phyloP scores from a whole-genome alignment of 2,888 invertebrate genomes.

The Zele albiditarsus region DNA sequence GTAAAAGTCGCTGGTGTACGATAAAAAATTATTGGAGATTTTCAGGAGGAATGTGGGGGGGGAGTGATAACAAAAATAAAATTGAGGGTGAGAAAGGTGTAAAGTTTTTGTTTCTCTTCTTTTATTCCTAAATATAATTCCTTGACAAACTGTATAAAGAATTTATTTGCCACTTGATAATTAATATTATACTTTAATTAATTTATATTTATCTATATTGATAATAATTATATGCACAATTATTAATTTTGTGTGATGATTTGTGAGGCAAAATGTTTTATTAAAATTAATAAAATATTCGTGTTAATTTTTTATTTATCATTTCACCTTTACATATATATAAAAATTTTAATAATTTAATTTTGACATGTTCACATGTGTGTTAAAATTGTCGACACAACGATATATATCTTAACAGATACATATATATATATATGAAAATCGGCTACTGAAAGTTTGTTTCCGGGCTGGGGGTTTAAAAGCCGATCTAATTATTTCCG shows the following conservation, averaged over 20 bases:
- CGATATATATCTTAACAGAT: conserved; percentile 19
- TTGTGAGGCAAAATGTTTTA: too few relatives aligned
- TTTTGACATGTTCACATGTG: background rate
- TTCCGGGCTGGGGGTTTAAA: conserved; percentile 50
- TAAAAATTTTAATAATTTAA: background rate
- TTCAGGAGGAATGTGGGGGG: conserved; percentile 30
- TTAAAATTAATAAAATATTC: too few relatives aligned
- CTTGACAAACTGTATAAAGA: too few relatives aligned
- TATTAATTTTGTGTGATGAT: too few relatives aligned
- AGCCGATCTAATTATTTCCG: conserved; percentile 67
- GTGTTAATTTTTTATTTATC: background rate
- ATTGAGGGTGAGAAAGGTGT: background rate
- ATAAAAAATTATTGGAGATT: conserved; percentile 69
- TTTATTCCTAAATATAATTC: too few relatives aligned
- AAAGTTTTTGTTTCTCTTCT: too few relatives aligned
- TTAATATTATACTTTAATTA: too few relatives aligned
- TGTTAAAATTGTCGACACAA: conserved; percentile 4
- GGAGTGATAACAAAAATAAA: background rate
- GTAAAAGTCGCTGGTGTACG: conserved; percentile 61
- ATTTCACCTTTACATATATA: background rate
- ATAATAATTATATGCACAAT: too few relatives aligned
- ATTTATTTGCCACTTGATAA: too few relatives aligned
- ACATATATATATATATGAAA: conserved; percentile 18
- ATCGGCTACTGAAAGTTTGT: conserved; percentile 17
- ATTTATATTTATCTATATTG: too few relatives aligned